A percentile compares a stretch with the other conserved stretches of the same genome.
phyloP scores from a whole-genome alignment of 2,113 vertebrate species.

The Scalopus aquaticus region DNA sequence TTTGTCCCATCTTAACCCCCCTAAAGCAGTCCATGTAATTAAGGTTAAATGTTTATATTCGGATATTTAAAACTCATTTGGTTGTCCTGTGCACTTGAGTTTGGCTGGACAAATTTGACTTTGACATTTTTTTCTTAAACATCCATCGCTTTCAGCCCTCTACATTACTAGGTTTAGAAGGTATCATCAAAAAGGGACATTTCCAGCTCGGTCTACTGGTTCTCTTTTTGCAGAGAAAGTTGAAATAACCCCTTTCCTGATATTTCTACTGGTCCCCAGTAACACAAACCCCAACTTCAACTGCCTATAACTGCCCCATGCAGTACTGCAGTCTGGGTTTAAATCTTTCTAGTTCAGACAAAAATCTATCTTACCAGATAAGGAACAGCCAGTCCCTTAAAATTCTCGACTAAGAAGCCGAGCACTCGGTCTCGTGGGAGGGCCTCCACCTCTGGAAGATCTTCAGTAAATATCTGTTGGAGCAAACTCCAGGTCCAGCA shows the following conservation, averaged over 20 bases:
- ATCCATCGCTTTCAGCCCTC: neutral
- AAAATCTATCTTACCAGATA: conserved; percentile 89
- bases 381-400: conserved; percentile 93
- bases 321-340: neutral
- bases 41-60: neutral
- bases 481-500: conserved; percentile 27
- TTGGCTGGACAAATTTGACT: neutral
- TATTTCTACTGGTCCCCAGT: neutral
- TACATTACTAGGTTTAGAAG: conserved; percentile 2
- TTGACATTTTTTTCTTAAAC: neutral
- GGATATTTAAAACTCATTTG: neutral
- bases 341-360: conserved; percentile 1
- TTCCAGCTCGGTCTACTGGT: neutral
- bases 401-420: conserved; percentile 94
- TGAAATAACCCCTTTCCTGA: neutral
- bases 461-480: conserved; percentile 97
- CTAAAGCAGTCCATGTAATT: neutral
- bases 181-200: neutral
- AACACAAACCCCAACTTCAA: neutral
- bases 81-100: neutral
- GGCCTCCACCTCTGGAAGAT: conserved; percentile 96
- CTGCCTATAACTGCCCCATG: neutral
- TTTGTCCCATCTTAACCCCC: neutral
- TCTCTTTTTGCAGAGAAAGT: neutral
- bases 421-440: conserved; percentile 94